A percentile compares a stretch with the other conserved stretches of the same genome.
These are phyloP conservation scores for Rutpela maculata DNA, from an alignment of 2,888 invertebrate species.

Conservation along the genomic window DNA sequence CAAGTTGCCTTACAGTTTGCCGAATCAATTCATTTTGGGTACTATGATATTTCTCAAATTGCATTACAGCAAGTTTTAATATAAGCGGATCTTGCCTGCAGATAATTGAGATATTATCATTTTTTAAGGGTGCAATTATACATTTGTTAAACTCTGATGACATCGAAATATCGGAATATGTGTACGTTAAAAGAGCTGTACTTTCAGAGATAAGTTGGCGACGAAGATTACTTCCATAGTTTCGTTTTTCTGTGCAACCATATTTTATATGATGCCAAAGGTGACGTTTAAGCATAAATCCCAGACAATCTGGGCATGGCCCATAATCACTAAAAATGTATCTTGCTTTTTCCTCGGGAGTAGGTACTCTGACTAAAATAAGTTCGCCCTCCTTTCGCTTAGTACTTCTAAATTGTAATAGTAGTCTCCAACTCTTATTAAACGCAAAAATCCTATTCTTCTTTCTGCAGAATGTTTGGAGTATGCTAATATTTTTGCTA, in stretches of 20 bases:
- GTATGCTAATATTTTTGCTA: neutral
- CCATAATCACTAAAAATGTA: constrained; percentile 29
- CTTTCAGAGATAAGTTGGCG: neutral
- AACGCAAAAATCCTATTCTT: neutral
- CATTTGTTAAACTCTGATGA: neutral
- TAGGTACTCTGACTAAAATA: neutral
- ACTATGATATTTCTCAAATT: constrained; percentile 45
- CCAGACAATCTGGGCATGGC: constrained; percentile 39
- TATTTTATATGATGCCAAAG: constrained; percentile 38
- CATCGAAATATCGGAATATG: neutral
- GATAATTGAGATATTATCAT: neutral
- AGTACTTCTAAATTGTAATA: constrained; percentile 1
- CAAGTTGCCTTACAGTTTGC: constrained; percentile 51
- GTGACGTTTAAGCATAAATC: constrained; percentile 35
- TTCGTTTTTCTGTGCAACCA: constrained; percentile 7
- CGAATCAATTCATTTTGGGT: constrained; percentile 46
- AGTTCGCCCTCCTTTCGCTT: neutral
- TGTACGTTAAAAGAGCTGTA: constrained; percentile 1
- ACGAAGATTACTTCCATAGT: neutral
- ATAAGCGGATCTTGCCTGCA: constrained; percentile 8
- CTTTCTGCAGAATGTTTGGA: constrained; percentile 4
- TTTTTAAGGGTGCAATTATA: neutral
- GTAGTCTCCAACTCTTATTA: neutral
- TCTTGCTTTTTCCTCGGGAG: neutral
- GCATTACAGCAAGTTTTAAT: constrained; percentile 39